Evolutionary conservation across 2,888 invertebrate genomes (phyloP).

Genomic region (Drosophila trichaetosa): DNA sequence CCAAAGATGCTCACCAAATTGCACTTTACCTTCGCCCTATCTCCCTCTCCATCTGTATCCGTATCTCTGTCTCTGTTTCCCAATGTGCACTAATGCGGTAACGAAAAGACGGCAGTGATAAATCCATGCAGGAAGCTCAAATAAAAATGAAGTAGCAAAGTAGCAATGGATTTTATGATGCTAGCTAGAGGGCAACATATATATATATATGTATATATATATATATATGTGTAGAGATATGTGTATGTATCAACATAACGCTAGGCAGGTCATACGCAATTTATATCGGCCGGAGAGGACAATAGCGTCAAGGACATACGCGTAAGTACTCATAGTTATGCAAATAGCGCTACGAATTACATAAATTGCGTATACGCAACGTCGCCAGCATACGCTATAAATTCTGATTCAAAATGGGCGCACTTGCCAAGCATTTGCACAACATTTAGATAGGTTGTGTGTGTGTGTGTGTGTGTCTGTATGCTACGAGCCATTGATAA

Average conservation of each 20-base stretch:
- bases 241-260: conserved; percentile 34
- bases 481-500: conserved; percentile 48
- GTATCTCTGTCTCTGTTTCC: background rate
- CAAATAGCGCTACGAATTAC: conserved; percentile 76
- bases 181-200: conserved; percentile 18
- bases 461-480: conserved; percentile 21
- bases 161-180: conserved; percentile 46
- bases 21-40: conserved; percentile 53
- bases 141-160: conserved; percentile 60
- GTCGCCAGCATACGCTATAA: conserved; percentile 63
- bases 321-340: conserved; percentile 66
- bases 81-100: conserved; percentile 49
- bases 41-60: background rate
- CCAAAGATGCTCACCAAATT: conserved; percentile 50
- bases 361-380: conserved; percentile 77
- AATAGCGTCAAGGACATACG: conserved; percentile 39
- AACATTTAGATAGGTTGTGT: conserved; percentile 69
- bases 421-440: conserved; percentile 67
- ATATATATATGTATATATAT: background rate
- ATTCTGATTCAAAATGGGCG: conserved; percentile 73
- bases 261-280: conserved; percentile 25
- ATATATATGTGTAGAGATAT: background rate
- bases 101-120: conserved; percentile 60
- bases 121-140: conserved; percentile 60
- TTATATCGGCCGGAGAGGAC: conserved; percentile 9